Base-by-base conservation (phyloP, 2,888 invertebrate genomes). In the Volucella bombylans region DNA sequence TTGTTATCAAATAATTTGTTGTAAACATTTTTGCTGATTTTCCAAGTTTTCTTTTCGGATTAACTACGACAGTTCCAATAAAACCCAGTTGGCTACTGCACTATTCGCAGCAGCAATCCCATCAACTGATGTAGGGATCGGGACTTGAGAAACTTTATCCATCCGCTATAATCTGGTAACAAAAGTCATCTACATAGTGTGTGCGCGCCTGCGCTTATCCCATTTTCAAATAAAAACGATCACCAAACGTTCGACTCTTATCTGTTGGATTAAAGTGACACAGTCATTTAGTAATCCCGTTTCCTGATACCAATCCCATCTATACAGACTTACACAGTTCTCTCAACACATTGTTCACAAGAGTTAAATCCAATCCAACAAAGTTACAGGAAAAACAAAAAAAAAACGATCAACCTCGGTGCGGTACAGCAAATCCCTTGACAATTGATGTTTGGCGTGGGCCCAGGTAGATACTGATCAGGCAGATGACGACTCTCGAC, bases 261-360 rank as follows among this genome's bases (percentile, higher is more conserved):
- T 85, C 85, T 81, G 45, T 23, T 61, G 85, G 85, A 85, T 85
- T 85, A 67, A 55, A 81, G 71, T 85, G 85, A 81, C 81, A 85
- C 54, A 72, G 72, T 72, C 76, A 52, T 81, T 85, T 81, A 77
- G 71, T 85, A 76, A 85, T 85, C 76, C 81, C 59, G 74, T 80
- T 76, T 69, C 80, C 71, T 69, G 54, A 31, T 76, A 67, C 14
- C 76, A 59, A 59, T 41, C 59, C 59, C 67, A 73, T 82, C 52
- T 67, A 62, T 11, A 64, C 49, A 62, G 12, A 47, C 4, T 69
- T 18, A 57, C 14, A 31, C 31, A 31, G 18, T 38, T 61, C 71
- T 43, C 71, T 74, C 71, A 62, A 59, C 49, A 65, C 49, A 54
- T 61, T 78, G 82, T 77, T 78, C 82, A 62, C 68, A 59, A 43